These are phyloP conservation scores for Burhinus bistriatus DNA, from an alignment of 2,113 vertebrate genomes.

Conservation along the genomic window DNA sequence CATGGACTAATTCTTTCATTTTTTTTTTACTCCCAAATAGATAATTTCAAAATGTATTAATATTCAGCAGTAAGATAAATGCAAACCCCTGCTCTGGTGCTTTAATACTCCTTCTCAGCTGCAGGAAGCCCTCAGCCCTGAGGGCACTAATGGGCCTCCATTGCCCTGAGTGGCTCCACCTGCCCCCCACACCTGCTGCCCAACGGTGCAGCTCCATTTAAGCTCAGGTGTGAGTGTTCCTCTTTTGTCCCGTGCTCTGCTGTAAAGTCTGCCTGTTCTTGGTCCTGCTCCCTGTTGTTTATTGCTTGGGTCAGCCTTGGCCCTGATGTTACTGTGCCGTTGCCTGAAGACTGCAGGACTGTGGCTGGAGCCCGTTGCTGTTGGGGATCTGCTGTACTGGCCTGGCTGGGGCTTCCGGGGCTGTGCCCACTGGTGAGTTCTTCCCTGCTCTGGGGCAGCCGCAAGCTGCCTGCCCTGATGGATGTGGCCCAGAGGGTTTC, in stretches of 20 bases:
- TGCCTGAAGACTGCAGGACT: fast-evolving
- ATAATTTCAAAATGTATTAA: not conserved
- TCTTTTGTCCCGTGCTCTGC: fast-evolving
- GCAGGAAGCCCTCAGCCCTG: not conserved
- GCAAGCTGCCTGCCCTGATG: no score
- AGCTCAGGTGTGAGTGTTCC: not conserved
- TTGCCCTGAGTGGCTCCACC: not conserved
- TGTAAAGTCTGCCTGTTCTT: fast-evolving
- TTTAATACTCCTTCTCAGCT: not conserved
- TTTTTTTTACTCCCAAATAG: not conserved
- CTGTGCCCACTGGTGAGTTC: fast-evolving
- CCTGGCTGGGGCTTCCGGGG: fast-evolving
- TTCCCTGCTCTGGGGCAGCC: not conserved
- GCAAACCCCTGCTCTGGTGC: not conserved
- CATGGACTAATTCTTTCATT: not conserved
- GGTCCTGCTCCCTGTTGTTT: fast-evolving
- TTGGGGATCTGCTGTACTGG: no score
- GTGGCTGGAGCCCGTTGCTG: fast-evolving
- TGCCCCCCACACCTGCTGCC: not conserved
- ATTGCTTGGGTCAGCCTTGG: not conserved
- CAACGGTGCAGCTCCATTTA: not conserved
- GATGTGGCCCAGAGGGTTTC: not conserved
- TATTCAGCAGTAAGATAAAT: not conserved
- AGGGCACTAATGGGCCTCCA: not conserved
- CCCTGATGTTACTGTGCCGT: fast-evolving